Evolutionary conservation across 2,797 vertebrate species (phyloP), one percentile per base, ranked within the genome.

Genomic region (Tympanoctomys barrerae): DNA sequence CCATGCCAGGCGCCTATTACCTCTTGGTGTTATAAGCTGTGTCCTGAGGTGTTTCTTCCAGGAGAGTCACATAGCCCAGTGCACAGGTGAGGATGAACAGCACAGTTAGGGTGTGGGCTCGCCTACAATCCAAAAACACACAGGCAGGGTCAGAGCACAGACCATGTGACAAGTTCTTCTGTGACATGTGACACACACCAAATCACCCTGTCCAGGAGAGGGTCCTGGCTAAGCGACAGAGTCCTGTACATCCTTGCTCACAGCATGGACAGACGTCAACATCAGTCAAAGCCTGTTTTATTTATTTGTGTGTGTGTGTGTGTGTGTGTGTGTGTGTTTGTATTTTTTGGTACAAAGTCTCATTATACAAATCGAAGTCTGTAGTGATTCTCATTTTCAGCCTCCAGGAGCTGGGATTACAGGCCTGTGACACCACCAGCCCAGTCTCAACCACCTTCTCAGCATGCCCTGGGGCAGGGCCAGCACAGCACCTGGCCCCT

Each of bases 21-120:
- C 99, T 99, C 98, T 99, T 99, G 19, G 99, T 99, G 97, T 99
- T 99, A 98, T 99, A 99, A 91, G 99, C 98, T 0, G 99, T 99
- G 97, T 99, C 99, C 95, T 99, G 99, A 0, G 99, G 99, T 0
- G 99, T 99, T 98, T 99, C 99, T 92, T 99, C 99, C 98, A 99
- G 98, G 93, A 99, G 98, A 0, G 99, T 99, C 96, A 99, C 99
- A 26, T 99, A 99, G 96, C 99, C 99, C 81, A 99, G 98, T 0
- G 99, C 99, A 83, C 99, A 99, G 1, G 99, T 99, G 90, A 99
- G 99, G 96, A 99, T 99, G 98, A 99, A 99, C 57, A 99, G 97
- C 94, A 99, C 99, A 0, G 99, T 99, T 86, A 99, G 95, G 21
- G 99, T 99, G 93, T 99, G 99, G 57, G 99, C 99, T 97, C 99